Conservation (phyloP, 2,797 vertebrate genomes). For the Enteromius viviparus region DNA sequence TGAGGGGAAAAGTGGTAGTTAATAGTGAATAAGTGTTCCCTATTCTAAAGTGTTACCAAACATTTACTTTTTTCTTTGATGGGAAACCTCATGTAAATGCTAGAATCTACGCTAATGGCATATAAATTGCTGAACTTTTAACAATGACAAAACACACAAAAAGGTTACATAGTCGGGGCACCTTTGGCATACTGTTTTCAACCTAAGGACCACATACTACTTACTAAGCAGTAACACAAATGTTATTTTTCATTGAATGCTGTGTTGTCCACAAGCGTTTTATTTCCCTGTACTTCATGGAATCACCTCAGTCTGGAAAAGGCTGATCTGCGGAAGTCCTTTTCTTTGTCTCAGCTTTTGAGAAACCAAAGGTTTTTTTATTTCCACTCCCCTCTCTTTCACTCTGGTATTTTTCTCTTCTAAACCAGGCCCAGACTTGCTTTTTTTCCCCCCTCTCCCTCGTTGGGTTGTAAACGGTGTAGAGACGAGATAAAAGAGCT, state of each 20-base stretch:
- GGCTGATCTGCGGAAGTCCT: slow-evolving; percentile 13
- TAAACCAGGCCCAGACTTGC: slow-evolving; percentile 69
- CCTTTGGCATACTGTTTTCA: not conserved
- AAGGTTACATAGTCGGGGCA: not conserved
- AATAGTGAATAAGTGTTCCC: no score
- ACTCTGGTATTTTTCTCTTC: slow-evolving; percentile 33
- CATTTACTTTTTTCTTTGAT: not conserved
- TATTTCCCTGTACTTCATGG: slow-evolving; percentile 33
- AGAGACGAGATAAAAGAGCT: slow-evolving; percentile 78
- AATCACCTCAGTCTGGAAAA: slow-evolving; percentile 34
- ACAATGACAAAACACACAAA: not conserved
- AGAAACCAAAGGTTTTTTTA: slow-evolving; percentile 22
- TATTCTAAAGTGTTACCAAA: not conserved
- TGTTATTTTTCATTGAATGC: not conserved
- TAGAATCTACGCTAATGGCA: not conserved
- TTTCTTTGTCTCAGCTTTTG: slow-evolving; percentile 34
- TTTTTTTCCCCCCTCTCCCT: slow-evolving; percentile 62
- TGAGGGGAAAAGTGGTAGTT: no score
- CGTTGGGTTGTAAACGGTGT: slow-evolving; percentile 70
- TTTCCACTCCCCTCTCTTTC: slow-evolving; percentile 11
- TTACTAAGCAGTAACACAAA: not conserved
- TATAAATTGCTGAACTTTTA: not conserved
- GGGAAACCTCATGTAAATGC: not conserved
- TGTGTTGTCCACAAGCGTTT: not conserved
- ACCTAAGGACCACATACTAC: no score